A percentile compares a stretch with the other conserved stretches of the same genome.
Evolutionary conservation across 2,113 vertebrate genomes (phyloP).

Genomic region (Gymnogyps californianus): DNA sequence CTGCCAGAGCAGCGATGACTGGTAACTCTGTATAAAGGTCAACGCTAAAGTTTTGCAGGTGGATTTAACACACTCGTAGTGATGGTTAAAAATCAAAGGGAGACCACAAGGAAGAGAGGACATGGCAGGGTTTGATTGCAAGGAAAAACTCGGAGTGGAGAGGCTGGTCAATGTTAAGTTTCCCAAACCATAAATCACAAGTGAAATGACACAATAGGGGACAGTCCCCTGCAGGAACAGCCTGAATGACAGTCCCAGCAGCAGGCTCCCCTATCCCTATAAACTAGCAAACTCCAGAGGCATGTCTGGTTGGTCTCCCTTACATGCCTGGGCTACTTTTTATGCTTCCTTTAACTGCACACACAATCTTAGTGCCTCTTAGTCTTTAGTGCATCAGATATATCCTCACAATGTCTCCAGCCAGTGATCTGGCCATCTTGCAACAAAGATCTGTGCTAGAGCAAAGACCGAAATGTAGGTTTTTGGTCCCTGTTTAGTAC

Average conservation of each 20-base stretch:
- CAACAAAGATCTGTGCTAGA: neutral
- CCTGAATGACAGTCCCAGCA: neutral
- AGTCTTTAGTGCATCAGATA: neutral
- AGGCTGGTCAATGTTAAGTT: neutral
- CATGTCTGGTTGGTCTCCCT: neutral
- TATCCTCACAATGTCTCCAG: neutral
- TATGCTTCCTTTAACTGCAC: neutral
- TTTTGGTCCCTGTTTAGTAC: neutral
- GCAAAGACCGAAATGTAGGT: neutral
- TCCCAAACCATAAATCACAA: neutral
- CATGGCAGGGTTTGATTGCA: neutral
- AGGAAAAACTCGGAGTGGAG: neutral
- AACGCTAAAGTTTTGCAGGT: neutral
- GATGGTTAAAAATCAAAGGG: neutral
- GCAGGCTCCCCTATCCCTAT: neutral
- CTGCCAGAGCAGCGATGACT: neutral
- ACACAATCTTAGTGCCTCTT: neutral
- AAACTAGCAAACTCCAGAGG: neutral
- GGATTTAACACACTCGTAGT: neutral
- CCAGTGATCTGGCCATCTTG: neutral
- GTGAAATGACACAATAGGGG: neutral
- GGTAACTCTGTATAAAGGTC: constrained; percentile 74
- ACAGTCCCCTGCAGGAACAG: neutral
- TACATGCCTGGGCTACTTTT: neutral
- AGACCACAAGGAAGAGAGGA: neutral